phyloP scores from a whole-genome alignment of 2,797 vertebrate species.

The Xenentodon cancila region DNA sequence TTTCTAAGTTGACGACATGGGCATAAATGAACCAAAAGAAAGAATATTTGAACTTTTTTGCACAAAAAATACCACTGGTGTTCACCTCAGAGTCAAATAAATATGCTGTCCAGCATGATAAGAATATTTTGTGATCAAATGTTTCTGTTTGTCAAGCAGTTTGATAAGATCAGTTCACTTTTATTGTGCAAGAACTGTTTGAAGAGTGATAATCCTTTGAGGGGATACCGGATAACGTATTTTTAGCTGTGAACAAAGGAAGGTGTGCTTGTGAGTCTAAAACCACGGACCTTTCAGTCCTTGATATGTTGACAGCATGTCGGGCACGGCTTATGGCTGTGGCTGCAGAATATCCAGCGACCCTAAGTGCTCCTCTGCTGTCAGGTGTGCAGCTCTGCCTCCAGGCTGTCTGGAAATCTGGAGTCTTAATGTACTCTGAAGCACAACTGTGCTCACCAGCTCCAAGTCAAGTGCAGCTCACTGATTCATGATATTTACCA shows the following conservation, averaged over 20 bases:
- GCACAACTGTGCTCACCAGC: constrained; percentile 24
- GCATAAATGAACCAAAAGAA: no score
- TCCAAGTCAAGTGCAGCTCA: constrained; percentile 32
- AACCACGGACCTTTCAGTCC: constrained; percentile 28
- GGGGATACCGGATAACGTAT: not conserved
- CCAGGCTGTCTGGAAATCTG: constrained; percentile 36
- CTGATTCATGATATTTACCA: constrained; percentile 36
- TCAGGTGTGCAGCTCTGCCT: constrained; percentile 49
- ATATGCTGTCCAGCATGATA: no score
- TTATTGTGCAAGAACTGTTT: constrained; percentile 44
- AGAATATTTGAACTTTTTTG: no score
- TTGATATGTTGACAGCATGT: constrained; percentile 40
- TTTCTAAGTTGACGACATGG: no score
- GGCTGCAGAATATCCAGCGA: constrained; percentile 35
- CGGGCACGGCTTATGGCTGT: constrained; percentile 43
- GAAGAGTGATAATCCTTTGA: constrained; percentile 5
- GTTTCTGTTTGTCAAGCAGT: no score
- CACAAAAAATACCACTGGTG: no score
- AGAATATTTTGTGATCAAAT: no score
- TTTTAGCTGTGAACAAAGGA: constrained; percentile 8
- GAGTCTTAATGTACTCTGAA: constrained; percentile 52
- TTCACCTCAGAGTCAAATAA: no score
- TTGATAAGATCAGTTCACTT: no score
- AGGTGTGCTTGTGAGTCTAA: constrained; percentile 5
- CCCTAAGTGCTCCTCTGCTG: constrained; percentile 49